phyloP scores from a whole-genome alignment of 2,888 invertebrate species.

The Terebella lapidaria region DNA sequence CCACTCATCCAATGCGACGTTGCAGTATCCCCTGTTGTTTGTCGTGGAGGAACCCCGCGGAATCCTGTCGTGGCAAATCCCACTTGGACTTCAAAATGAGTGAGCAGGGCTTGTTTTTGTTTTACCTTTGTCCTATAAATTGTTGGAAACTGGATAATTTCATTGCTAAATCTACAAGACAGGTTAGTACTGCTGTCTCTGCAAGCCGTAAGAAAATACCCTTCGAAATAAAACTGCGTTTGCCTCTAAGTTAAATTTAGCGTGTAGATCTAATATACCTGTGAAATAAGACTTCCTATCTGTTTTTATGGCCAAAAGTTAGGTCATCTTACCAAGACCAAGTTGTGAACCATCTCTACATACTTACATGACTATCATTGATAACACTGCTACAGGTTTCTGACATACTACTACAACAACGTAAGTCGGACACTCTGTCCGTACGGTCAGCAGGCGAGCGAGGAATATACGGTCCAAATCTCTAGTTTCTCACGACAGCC shows the following conservation, averaged over 20 bases:
- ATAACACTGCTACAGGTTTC: conserved; percentile 9
- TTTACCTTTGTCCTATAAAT: too few species aligned
- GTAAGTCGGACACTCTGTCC: conserved; percentile 50
- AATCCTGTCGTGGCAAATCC: conserved; percentile 75
- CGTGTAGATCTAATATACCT: too few species aligned
- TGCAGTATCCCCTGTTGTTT: conserved; percentile 65
- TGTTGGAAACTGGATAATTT: neutral
- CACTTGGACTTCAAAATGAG: conserved; percentile 58
- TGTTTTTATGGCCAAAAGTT: too few species aligned
- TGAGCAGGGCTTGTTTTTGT: too few species aligned
- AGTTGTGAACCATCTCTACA: too few species aligned
- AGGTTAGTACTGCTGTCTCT: neutral
- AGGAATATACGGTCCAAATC: conserved; percentile 57
- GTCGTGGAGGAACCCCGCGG: conserved; percentile 71
- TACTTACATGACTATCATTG: too few species aligned
- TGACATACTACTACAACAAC: conserved; percentile 32
- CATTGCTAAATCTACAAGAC: neutral
- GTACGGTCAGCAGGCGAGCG: conserved; percentile 16
- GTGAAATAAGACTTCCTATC: too few species aligned
- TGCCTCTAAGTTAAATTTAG: too few species aligned
- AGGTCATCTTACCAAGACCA: too few species aligned
- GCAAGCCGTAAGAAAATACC: too few species aligned
- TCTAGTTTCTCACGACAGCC: conserved; percentile 63
- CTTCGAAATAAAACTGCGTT: too few species aligned
- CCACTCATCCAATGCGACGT: neutral